Percentiles rank a stretch among this genome's conserved stretches.
Evolutionary conservation across 2,797 vertebrate species (phyloP).

Genomic region (Acrossocheilus fasciatus): DNA sequence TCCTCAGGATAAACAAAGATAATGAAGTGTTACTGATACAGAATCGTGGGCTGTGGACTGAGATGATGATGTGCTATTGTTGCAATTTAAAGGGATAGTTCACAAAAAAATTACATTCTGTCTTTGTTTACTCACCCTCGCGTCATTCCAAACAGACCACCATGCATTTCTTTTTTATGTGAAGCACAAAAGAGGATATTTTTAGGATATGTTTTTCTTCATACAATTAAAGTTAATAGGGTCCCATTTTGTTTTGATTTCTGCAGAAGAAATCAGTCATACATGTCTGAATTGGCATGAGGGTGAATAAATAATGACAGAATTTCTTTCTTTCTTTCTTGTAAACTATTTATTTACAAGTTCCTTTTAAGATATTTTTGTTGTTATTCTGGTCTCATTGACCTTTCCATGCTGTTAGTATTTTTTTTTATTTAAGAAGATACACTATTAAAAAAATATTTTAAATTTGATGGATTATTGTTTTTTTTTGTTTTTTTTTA

Average conservation of each 20-base stretch:
- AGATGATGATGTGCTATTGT: constrained; percentile 12
- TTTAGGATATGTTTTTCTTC: not conserved
- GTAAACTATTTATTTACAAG: not conserved
- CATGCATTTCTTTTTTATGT: not conserved
- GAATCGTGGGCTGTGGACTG: constrained; percentile 31
- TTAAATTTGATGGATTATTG: not conserved
- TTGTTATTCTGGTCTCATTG: not conserved
- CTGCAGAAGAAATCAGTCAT: not conserved
- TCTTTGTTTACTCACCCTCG: not conserved
- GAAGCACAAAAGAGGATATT: not conserved
- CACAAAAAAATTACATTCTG: not conserved
- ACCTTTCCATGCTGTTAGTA: not conserved
- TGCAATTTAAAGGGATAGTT: constrained; percentile 17
- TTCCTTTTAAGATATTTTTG: not conserved
- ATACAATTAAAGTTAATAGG: not conserved
- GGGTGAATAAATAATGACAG: not conserved
- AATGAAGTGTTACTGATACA: constrained; percentile 43
- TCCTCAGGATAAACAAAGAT: constrained; percentile 45
- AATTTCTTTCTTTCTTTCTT: not conserved
- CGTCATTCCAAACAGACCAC: too few species aligned
- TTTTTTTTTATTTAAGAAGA: not conserved
- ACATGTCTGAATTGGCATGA: not conserved
- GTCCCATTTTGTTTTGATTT: not conserved
- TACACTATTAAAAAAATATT: not conserved
- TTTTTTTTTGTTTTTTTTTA: not conserved